phyloP scores from a whole-genome alignment of 2,888 invertebrate genomes.

The Dolichomitus sp. region DNA sequence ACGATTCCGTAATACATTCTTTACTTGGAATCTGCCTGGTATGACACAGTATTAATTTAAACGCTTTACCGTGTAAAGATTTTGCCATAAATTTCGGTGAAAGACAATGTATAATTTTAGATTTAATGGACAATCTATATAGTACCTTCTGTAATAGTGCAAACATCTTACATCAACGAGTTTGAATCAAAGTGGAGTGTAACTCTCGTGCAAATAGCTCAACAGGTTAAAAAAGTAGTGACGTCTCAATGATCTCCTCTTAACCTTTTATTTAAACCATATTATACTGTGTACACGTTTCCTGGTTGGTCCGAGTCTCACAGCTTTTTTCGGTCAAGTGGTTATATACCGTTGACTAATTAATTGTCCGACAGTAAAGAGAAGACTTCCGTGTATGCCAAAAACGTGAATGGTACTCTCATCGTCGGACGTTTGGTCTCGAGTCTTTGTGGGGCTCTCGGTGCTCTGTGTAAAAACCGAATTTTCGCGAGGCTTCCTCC shows the following conservation, averaged over 20 bases:
- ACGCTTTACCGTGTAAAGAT: too few relatives aligned
- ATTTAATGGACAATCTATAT: too few relatives aligned
- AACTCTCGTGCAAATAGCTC: neutral
- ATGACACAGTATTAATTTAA: neutral
- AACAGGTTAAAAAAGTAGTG: neutral
- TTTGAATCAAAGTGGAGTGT: neutral
- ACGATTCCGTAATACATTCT: too few relatives aligned
- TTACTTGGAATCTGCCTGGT: too few relatives aligned
- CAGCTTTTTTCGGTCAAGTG: constrained; percentile 5
- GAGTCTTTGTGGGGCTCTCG: constrained; percentile 32
- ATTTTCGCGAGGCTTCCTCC: constrained; percentile 60
- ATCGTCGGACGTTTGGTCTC: constrained; percentile 31
- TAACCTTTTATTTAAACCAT: neutral
- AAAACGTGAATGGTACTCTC: constrained; percentile 50
- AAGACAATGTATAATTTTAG: too few relatives aligned
- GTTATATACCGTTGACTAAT: constrained; percentile 45
- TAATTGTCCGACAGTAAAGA: constrained; percentile 38
- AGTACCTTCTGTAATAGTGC: too few relatives aligned
- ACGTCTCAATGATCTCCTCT: neutral
- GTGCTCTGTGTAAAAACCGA: constrained; percentile 43
- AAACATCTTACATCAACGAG: too few relatives aligned
- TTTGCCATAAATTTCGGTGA: too few relatives aligned
- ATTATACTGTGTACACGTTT: constrained; percentile 1
- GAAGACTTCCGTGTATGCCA: constrained; percentile 35
- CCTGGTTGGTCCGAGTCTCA: neutral